phyloP scores from a whole-genome alignment of 2,888 invertebrate genomes.

The Catocala fraxini region DNA sequence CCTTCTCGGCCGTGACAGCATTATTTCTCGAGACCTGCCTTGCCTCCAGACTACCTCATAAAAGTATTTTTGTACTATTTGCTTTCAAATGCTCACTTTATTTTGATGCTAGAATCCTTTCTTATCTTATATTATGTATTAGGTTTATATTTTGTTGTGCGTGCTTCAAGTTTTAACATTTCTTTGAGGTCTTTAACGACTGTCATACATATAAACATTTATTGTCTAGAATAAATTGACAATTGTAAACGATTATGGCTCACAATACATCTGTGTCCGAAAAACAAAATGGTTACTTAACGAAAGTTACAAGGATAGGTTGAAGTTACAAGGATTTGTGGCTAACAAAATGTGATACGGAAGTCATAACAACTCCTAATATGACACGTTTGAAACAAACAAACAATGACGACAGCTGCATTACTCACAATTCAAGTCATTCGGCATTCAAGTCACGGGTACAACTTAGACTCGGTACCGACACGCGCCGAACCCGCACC shows the following conservation, averaged over 20 bases:
- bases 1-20: conserved; percentile 49
- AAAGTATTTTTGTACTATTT: conserved; percentile 40
- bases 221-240: conserved; percentile 1
- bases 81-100: conserved; percentile 37
- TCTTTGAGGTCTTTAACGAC: conserved; percentile 2
- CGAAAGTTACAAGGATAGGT: too few relatives aligned
- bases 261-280: background rate
- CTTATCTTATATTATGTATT: conserved; percentile 20
- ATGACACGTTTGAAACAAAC: conserved; percentile 28
- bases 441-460: conserved; percentile 27
- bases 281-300: background rate
- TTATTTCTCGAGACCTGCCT: conserved; percentile 43
- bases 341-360: too few relatives aligned
- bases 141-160: conserved; percentile 13
- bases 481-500: conserved; percentile 21
- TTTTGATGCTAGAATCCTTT: conserved; percentile 27
- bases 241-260: background rate
- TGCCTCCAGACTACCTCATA: conserved; percentile 45
- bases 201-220: conserved; percentile 7
- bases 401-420: conserved; percentile 48
- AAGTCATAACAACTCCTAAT: conserved; percentile 10
- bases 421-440: conserved; percentile 7
- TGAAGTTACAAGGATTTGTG: too few relatives aligned
- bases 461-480: conserved; percentile 29
- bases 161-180: conserved; percentile 7